Evolutionary conservation across 2,888 invertebrate genomes (phyloP).

Genomic region (Congeria kusceri): DNA sequence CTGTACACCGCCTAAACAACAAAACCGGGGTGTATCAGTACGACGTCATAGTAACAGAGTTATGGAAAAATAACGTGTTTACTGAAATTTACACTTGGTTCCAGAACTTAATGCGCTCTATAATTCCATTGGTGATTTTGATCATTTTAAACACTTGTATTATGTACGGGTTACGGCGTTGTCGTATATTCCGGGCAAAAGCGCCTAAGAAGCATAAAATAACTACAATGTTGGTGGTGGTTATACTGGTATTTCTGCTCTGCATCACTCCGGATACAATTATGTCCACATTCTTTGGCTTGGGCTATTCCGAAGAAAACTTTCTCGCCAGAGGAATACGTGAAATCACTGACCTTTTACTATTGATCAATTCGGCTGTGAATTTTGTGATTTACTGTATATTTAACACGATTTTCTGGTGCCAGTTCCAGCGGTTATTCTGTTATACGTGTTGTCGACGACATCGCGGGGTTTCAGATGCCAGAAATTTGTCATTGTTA

Average conservation of each 20-base stretch:
- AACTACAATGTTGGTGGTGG: constrained; percentile 83
- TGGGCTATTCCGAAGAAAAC: constrained; percentile 83
- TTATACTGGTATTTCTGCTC: constrained; percentile 83
- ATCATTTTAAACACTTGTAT: constrained; percentile 82
- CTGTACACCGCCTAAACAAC: constrained; percentile 65
- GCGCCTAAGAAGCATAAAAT: constrained; percentile 79
- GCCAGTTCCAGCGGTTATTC: constrained; percentile 71
- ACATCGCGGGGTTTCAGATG: constrained; percentile 17
- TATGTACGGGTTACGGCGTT: constrained; percentile 78
- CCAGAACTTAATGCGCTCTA: constrained; percentile 82
- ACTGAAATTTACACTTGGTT: constrained; percentile 79
- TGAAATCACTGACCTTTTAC: constrained; percentile 83
- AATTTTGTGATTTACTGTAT: constrained; percentile 84
- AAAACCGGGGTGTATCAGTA: constrained; percentile 63
- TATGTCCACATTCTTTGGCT: constrained; percentile 82
- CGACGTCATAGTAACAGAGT: constrained; percentile 74
- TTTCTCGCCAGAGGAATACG: constrained; percentile 81
- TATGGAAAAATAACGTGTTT: constrained; percentile 79
- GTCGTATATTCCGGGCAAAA: constrained; percentile 72
- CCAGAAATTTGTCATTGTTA: constrained; percentile 28
- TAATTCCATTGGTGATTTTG: constrained; percentile 82
- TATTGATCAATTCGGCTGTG: constrained; percentile 82
- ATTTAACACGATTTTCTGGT: constrained; percentile 83
- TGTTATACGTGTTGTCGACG: constrained; percentile 56
- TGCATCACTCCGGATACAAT: constrained; percentile 84